A percentile compares a stretch with the other conserved stretches of the same genome.
phyloP scores from a whole-genome alignment of 2,797 vertebrate species.

The Gephyroberyx darwinii region DNA sequence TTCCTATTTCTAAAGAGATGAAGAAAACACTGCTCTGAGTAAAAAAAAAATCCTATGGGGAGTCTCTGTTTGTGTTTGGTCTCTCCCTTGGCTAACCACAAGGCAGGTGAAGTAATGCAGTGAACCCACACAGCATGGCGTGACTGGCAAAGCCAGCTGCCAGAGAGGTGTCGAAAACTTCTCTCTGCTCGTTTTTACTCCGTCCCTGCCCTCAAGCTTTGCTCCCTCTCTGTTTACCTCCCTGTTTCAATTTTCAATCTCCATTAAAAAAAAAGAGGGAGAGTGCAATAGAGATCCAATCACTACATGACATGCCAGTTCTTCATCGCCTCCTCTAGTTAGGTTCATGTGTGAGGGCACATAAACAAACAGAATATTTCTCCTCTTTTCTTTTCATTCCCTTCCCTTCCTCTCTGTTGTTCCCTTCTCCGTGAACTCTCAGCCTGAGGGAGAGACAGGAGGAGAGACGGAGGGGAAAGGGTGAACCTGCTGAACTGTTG shows the following conservation, averaged over 20 bases:
- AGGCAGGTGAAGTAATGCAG: conserved; percentile 67
- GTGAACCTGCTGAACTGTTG: conserved; percentile 58
- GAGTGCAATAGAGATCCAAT: conserved; percentile 2
- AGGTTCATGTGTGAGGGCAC: neutral
- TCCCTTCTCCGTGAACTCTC: conserved; percentile 16
- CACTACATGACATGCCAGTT: conserved; percentile 8
- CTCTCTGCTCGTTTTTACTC: conserved; percentile 44
- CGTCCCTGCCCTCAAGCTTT: conserved; percentile 55
- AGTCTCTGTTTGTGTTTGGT: conserved; percentile 30
- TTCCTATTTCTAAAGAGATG: too few relatives aligned
- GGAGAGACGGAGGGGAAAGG: conserved; percentile 15
- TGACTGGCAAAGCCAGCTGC: conserved; percentile 71
- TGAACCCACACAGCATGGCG: conserved; percentile 62
- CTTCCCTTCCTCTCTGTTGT: conserved; percentile 34
- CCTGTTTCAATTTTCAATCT: conserved; percentile 36
- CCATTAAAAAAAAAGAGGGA: conserved; percentile 14
- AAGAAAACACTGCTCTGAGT: too few relatives aligned
- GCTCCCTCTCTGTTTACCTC: conserved; percentile 46
- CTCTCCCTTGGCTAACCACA: conserved; percentile 39
- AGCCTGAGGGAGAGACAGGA: conserved; percentile 36
- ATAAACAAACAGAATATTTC: conserved; percentile 7
- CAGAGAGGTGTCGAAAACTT: conserved; percentile 69
- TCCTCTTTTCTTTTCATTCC: neutral
- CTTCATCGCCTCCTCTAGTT: neutral
- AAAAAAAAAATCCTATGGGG: too few relatives aligned